phyloP scores from a whole-genome alignment of 2,113 vertebrate species.

The Sphaerodactylus townsendi region DNA sequence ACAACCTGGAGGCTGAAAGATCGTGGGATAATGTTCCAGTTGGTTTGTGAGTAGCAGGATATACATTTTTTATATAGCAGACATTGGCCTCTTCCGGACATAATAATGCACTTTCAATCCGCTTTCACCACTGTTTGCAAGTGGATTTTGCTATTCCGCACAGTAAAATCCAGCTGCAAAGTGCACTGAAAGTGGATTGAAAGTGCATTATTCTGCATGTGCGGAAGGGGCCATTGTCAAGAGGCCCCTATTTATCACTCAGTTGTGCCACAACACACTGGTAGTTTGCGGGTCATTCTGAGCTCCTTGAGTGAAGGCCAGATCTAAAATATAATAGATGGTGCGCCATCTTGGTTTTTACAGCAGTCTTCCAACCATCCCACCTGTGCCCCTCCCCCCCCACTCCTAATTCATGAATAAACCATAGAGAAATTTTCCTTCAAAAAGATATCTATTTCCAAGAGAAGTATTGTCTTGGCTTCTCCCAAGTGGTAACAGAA shows the following conservation, averaged over 20 bases:
- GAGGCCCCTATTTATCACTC: background rate
- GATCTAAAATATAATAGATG: background rate
- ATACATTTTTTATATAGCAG: constrained; percentile 17
- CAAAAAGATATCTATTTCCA: background rate
- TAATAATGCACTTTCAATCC: too few relatives aligned
- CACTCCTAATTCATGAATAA: background rate
- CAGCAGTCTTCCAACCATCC: background rate
- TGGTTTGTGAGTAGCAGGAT: constrained; percentile 71
- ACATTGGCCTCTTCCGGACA: too few relatives aligned
- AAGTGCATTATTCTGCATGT: too few relatives aligned
- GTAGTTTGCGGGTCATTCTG: too few relatives aligned
- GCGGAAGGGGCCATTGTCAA: too few relatives aligned
- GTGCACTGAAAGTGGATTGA: too few relatives aligned
- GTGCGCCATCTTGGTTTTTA: background rate
- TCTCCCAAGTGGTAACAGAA: background rate
- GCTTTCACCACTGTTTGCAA: too few relatives aligned
- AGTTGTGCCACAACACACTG: background rate
- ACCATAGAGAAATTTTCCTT: background rate
- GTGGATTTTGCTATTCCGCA: too few relatives aligned
- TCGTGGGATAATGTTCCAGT: constrained; percentile 78
- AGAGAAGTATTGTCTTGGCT: background rate
- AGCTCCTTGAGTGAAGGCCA: too few relatives aligned
- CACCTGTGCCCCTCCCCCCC: too few relatives aligned
- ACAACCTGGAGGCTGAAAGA: constrained; percentile 76
- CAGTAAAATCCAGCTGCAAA: too few relatives aligned